phyloP scores from a whole-genome alignment of 2,113 vertebrate species.

The Callaeas wilsoni region DNA sequence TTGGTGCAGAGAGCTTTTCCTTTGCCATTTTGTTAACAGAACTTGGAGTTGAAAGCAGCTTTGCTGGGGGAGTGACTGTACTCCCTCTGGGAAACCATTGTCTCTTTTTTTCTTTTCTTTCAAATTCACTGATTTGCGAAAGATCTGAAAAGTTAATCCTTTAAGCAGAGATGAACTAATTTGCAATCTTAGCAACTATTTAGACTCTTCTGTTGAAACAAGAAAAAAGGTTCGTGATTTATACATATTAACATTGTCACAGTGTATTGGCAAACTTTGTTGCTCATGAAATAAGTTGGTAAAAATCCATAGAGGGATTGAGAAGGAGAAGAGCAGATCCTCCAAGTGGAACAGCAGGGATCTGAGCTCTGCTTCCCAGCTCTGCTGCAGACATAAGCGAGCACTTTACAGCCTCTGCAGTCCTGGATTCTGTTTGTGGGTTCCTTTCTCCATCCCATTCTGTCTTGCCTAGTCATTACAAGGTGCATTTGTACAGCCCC shows the following conservation, averaged over 20 bases:
- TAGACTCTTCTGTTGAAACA: background rate
- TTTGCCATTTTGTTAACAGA: background rate
- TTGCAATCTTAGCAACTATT: constrained; percentile 28
- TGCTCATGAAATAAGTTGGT: background rate
- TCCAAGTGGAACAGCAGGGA: background rate
- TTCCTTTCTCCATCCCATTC: background rate
- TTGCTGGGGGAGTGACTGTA: background rate
- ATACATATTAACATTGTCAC: background rate
- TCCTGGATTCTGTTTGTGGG: background rate
- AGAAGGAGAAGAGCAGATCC: background rate
- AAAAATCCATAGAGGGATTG: background rate
- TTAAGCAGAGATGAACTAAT: constrained; percentile 19
- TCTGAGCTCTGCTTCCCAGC: background rate
- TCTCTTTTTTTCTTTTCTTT: background rate
- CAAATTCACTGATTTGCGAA: constrained; percentile 11
- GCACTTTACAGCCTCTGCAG: background rate
- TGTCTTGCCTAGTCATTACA: background rate
- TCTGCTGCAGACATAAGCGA: fast-evolving
- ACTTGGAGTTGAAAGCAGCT: background rate
- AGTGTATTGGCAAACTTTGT: background rate
- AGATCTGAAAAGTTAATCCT: constrained; percentile 31
- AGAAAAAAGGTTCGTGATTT: background rate
- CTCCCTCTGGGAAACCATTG: background rate
- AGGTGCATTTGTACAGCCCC: background rate
- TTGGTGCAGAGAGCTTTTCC: background rate